These are phyloP conservation scores for Acanthurus tractus DNA, from an alignment of 2,797 vertebrate species.

Conservation along the genomic window DNA sequence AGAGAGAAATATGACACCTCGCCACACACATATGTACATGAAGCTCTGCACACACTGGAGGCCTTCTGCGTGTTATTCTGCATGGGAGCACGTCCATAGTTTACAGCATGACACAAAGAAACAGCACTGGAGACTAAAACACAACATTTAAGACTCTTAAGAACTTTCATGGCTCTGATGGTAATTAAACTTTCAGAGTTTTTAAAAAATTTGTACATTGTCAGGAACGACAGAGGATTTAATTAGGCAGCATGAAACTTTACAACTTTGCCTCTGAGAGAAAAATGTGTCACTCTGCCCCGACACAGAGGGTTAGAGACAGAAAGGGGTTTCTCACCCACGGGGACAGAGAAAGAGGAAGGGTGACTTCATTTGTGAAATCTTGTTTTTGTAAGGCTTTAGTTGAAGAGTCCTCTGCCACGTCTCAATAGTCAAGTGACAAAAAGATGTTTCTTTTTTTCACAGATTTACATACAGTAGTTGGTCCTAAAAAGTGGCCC, in stretches of 20 bases:
- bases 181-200: constrained; percentile 22
- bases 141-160: not conserved
- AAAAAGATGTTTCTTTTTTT: not conserved
- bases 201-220: constrained; percentile 8
- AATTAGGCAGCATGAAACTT: constrained; percentile 34
- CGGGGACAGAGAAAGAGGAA: constrained; percentile 2
- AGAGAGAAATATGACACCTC: constrained; percentile 64
- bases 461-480: not conserved
- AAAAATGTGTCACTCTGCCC: constrained; percentile 24
- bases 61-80: constrained; percentile 6
- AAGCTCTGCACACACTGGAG: constrained; percentile 17
- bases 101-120: constrained; percentile 6
- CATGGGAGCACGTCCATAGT: not conserved
- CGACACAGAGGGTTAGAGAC: constrained; percentile 11
- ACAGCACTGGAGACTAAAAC: not conserved
- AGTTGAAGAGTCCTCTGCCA: not conserved
- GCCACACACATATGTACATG: constrained; percentile 13
- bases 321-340: not conserved
- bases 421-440: not conserved
- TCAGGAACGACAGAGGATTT: constrained; percentile 9
- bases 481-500: not conserved
- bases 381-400: not conserved
- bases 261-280: constrained; percentile 7
- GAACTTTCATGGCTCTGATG: not conserved
- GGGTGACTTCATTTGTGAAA: not conserved